Evolutionary conservation across 2,888 invertebrate species (phyloP).

Genomic region (Platerodrilus igneus): DNA sequence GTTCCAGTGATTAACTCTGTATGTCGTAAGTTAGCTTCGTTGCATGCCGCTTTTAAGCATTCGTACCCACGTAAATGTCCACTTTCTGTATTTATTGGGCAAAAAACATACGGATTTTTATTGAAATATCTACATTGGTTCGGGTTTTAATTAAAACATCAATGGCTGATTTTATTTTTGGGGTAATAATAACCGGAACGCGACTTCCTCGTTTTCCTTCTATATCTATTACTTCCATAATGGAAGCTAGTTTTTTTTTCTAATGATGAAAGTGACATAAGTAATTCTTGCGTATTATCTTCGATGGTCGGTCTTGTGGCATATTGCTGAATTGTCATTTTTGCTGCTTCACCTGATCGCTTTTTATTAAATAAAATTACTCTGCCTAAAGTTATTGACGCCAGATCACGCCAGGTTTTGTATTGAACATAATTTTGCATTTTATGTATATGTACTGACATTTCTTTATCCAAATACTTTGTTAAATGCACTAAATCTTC

Average conservation of each 20-base stretch:
- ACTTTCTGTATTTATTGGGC: slow-evolving; percentile 1
- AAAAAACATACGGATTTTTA: slow-evolving; percentile 1
- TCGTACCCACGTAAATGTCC: slow-evolving; percentile 1
- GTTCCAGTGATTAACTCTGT: slow-evolving; percentile 1
- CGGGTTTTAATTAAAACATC: background rate
- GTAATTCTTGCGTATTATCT: slow-evolving; percentile 3
- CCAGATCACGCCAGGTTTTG: no score
- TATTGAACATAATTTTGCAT: no score
- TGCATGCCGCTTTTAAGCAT: slow-evolving; percentile 1
- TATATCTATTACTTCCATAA: slow-evolving; percentile 1
- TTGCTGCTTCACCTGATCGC: slow-evolving; percentile 1
- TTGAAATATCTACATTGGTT: no score
- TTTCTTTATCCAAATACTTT: no score
- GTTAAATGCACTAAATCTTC: no score
- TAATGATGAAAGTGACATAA: slow-evolving; percentile 1
- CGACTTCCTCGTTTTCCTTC: background rate
- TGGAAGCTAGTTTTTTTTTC: background rate
- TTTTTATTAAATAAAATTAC: slow-evolving; percentile 2
- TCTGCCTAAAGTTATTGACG: no score
- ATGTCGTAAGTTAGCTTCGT: background rate
- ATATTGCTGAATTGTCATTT: slow-evolving; percentile 4
- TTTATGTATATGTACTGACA: no score
- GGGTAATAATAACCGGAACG: slow-evolving; percentile 1
- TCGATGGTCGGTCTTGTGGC: slow-evolving; percentile 1
- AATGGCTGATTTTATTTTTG: no score